Percentiles rank a stretch among this genome's conserved stretches.
phyloP scores from a whole-genome alignment of 2,888 invertebrate species.

The Dromius quadrimaculatus region DNA sequence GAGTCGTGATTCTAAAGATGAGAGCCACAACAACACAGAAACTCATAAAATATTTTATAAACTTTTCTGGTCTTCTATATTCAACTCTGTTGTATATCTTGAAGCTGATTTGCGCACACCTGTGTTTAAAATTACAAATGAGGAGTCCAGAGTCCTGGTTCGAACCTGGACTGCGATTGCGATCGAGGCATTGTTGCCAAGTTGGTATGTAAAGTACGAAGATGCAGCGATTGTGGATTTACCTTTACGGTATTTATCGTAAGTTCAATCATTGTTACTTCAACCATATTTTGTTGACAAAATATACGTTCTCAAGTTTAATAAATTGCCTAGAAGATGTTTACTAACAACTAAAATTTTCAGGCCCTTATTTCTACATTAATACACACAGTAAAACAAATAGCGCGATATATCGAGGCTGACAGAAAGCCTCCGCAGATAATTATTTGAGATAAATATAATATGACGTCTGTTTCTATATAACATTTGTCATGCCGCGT shows the following conservation, averaged over 20 bases:
- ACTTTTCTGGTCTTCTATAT: too few relatives aligned
- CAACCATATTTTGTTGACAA: conserved; percentile 29
- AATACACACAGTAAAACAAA: conserved; percentile 14
- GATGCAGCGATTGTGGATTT: conserved; percentile 34
- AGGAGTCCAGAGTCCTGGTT: conserved; percentile 22
- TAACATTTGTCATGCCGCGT: conserved; percentile 50
- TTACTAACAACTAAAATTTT: too few relatives aligned
- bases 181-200: conserved; percentile 22
- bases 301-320: too few relatives aligned
- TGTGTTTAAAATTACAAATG: conserved; percentile 33
- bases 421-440: conserved; percentile 50
- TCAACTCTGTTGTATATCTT: too few relatives aligned
- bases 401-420: conserved; percentile 43
- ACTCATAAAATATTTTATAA: too few relatives aligned
- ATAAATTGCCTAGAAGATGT: too few relatives aligned
- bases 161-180: conserved; percentile 12
- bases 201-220: conserved; percentile 24
- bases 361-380: too few relatives aligned
- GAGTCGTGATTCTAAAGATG: too few relatives aligned
- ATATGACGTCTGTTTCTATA: conserved; percentile 51
- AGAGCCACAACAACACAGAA: too few relatives aligned
- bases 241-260: conserved; percentile 36
- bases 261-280: conserved; percentile 17
- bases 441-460: conserved; percentile 52
- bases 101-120: conserved; percentile 18